Evolutionary conservation across 2,888 invertebrate genomes (phyloP).

Genomic region (Stenoptilia bipunctidactyla): DNA sequence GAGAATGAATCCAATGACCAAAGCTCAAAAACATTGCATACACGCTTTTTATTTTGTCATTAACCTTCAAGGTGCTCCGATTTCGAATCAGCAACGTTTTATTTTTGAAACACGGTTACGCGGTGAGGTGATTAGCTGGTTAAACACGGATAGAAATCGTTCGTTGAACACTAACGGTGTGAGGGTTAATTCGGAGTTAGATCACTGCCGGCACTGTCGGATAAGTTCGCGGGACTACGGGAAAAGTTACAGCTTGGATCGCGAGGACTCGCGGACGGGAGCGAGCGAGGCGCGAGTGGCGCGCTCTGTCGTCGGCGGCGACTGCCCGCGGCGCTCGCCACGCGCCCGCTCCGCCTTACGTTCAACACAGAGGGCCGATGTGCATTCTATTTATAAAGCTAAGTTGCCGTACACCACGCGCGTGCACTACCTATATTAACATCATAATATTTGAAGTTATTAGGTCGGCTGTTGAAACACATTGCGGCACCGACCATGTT

Average conservation of each 20-base stretch:
- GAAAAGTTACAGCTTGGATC: conserved; percentile 35
- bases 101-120: conserved; percentile 64
- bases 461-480: conserved; percentile 53
- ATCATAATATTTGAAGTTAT: conserved; percentile 59
- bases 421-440: conserved; percentile 47
- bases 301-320: conserved; percentile 43
- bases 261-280: conserved; percentile 29
- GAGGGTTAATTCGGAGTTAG: conserved; percentile 26
- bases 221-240: conserved; percentile 26
- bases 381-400: conserved; percentile 66
- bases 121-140: conserved; percentile 36
- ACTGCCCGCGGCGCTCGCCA: conserved; percentile 52
- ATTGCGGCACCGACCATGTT: conserved; percentile 24
- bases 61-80: conserved; percentile 67
- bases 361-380: no score
- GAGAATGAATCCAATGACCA: conserved; percentile 28
- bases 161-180: conserved; percentile 26
- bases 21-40: conserved; percentile 44
- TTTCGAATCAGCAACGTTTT: conserved; percentile 63
- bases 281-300: conserved; percentile 43
- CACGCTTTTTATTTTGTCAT: conserved; percentile 65
- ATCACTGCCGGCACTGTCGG: conserved; percentile 28
- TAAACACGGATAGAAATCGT: conserved; percentile 29
- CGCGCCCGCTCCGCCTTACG: conserved; percentile 45
- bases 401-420: conserved; percentile 56